Percentiles rank a stretch among this genome's conserved stretches.
These are phyloP conservation scores for Plodia interpunctella DNA, from an alignment of 1,140 invertebrate genomes.

Conservation along the genomic window DNA sequence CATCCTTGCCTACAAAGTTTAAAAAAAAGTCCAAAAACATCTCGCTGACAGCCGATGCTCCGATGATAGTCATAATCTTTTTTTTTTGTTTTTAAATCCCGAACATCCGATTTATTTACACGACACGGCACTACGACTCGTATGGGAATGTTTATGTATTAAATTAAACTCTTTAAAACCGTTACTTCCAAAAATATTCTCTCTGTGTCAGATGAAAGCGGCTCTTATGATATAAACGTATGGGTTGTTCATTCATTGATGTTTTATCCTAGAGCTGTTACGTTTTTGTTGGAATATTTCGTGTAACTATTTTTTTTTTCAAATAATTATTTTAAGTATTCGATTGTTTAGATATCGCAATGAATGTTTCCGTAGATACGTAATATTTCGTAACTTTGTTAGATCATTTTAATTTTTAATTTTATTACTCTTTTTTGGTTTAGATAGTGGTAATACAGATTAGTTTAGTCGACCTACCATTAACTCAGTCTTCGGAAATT, in stretches of 20 bases:
- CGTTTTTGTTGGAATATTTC: no score
- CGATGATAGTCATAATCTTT: slow-evolving; percentile 68
- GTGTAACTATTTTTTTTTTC: slow-evolving; percentile 9
- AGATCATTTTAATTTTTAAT: no score
- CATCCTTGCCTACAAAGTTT: slow-evolving; percentile 54
- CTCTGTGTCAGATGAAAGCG: slow-evolving; percentile 24
- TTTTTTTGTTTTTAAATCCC: slow-evolving; percentile 44
- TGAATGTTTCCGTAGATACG: no score
- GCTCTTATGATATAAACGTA: slow-evolving; percentile 19
- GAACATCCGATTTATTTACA: slow-evolving; percentile 53
- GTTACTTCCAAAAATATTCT: slow-evolving; percentile 46
- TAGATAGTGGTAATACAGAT: no score
- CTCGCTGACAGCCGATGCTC: slow-evolving; percentile 64
- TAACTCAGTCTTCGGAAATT: background rate
- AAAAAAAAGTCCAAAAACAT: slow-evolving; percentile 60
- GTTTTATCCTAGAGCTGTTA: slow-evolving; percentile 1
- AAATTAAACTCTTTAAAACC: slow-evolving; percentile 49
- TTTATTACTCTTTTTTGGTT: no score
- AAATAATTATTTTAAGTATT: no score
- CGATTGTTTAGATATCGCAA: no score
- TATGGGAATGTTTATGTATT: slow-evolving; percentile 70
- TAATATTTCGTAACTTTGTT: no score
- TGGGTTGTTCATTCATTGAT: slow-evolving; percentile 11
- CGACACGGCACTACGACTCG: slow-evolving; percentile 41
- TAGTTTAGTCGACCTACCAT: no score